Evolutionary conservation across 2,797 vertebrate genomes (phyloP).

Genomic region (Corythornis leucogaster): DNA sequence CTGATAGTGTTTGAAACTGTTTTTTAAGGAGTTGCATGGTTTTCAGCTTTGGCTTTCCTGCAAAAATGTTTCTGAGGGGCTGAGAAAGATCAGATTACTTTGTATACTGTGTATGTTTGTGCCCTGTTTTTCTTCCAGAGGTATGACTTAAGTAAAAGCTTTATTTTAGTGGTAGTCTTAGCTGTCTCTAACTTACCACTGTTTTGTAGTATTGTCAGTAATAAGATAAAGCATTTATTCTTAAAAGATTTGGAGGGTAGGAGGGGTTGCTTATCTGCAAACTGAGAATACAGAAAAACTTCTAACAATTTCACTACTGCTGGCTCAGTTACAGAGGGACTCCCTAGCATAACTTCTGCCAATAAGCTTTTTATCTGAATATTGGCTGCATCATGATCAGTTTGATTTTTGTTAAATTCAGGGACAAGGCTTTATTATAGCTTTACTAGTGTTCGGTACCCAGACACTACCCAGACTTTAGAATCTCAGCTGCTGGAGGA

Average conservation of each 20-base stretch:
- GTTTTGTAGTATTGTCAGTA: background rate
- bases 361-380: background rate
- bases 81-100: background rate
- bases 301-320: background rate
- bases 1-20: background rate
- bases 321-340: background rate
- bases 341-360: background rate
- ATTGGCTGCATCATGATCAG: background rate
- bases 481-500: background rate
- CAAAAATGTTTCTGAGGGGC: background rate
- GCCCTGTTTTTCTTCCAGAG: background rate
- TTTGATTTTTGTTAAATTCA: background rate
- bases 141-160: background rate
- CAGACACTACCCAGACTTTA: background rate
- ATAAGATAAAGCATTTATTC: background rate
- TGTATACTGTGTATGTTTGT: background rate
- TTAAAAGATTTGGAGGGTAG: background rate
- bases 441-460: background rate
- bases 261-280: background rate
- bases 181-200: background rate
- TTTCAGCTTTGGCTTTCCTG: conserved; percentile 36
- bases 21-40: background rate
- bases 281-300: background rate
- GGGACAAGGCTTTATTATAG: background rate
- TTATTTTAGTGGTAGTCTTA: background rate